Conservation (phyloP, 1,140 invertebrate species). For the Catajapyx aquilonaris region DNA sequence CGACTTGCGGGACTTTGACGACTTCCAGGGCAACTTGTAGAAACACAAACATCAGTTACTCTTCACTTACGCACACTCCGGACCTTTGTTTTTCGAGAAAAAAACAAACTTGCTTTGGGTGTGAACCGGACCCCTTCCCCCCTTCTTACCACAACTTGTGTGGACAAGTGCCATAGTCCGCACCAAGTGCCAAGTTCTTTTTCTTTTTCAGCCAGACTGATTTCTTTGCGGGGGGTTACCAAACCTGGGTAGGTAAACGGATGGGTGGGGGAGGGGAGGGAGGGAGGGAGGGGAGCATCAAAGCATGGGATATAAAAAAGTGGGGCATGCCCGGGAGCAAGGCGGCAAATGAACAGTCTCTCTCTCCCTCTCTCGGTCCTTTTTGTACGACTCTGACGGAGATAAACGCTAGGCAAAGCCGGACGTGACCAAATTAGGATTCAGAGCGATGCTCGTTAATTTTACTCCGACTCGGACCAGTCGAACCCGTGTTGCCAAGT, state of each 20-base stretch:
- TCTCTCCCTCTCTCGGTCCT: background rate
- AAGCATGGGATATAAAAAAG: too few species aligned
- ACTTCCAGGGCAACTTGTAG: background rate
- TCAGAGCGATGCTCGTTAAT: background rate
- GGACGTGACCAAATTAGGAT: constrained; percentile 1
- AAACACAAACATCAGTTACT: background rate
- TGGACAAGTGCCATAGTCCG: too few species aligned
- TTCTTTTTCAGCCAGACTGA: too few species aligned
- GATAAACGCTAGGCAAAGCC: background rate
- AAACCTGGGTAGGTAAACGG: too few species aligned
- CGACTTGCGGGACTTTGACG: too few species aligned
- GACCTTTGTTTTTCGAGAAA: background rate
- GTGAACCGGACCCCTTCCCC: too few species aligned
- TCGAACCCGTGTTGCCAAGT: background rate
- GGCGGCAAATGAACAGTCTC: background rate
- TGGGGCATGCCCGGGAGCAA: too few species aligned
- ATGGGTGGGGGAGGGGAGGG: too few species aligned
- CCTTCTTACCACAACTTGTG: too few species aligned
- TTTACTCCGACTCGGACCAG: background rate
- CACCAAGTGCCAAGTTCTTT: too few species aligned
- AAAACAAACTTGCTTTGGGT: background rate
- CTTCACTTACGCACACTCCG: background rate
- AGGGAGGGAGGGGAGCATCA: too few species aligned
- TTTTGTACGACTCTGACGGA: background rate
- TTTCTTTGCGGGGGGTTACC: too few species aligned